Base-by-base conservation (phyloP, 2,888 invertebrate species). In the Callosobruchus maculatus region DNA sequence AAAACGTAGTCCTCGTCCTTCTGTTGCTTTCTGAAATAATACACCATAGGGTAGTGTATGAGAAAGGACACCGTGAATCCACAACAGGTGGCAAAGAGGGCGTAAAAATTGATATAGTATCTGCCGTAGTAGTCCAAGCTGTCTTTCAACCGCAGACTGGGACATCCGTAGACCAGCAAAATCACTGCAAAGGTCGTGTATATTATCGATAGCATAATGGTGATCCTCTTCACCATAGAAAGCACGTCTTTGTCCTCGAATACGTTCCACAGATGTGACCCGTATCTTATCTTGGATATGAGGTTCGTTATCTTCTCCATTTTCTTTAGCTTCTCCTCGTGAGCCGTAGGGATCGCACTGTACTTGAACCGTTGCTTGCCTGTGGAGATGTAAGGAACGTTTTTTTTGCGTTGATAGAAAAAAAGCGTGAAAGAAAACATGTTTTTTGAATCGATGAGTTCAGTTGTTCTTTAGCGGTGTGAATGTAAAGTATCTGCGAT, bases 181-280 rank as follows among this genome's bases (percentile, higher is more conserved):
- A 76, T 74, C 1, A 79, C 22, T 7, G 74, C 67, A 73, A 76
- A 82, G 9, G 78, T 78, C n/a, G 78, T 78, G 67, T 81, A 66
- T 67, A 81, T 71, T 21, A 77, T 80, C 0, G 82, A 82, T n/a
- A 80, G 76, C 67, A 82, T 78, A 30, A 82, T 72, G 5, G 79
- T 77, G 4, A 80, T 18, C 72, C 81, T 75, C 72, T 79, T 79
- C 7, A 76, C 77, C 72, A 70, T 78, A n/a, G 77, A 75, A 22
- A 82, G 74, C 4, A 49, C 49, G 13, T 74, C 49, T 20, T 71
- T 72, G 22, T 82, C 80, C 80, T 68, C 20, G 22, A 79, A 76
- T 71, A 77, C 73, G 68, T 75, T 77, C 77, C 77, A 77, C 70
- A 73, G 22, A 22, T 70, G 20, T 72, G 49, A n/a, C 18, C 22